phyloP scores from a whole-genome alignment of 2,888 invertebrate genomes.

The Aelia acuminata region DNA sequence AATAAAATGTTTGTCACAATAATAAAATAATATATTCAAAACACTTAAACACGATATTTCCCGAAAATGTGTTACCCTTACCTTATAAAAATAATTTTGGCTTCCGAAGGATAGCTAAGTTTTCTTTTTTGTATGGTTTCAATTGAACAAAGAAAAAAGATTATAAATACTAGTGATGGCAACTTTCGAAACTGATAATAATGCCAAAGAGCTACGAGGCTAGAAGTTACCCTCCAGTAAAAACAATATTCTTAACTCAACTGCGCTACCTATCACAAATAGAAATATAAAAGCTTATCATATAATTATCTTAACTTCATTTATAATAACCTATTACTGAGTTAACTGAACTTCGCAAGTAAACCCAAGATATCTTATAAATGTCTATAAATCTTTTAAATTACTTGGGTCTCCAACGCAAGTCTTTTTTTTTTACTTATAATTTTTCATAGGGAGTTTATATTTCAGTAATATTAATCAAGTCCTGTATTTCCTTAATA shows the following conservation, averaged over 20 bases:
- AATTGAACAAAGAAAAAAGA: not conserved
- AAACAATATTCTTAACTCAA: not conserved
- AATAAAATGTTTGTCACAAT: not conserved
- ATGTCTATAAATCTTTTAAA: too few relatives aligned
- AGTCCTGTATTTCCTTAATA: too few relatives aligned
- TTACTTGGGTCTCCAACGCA: too few relatives aligned
- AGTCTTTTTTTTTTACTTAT: too few relatives aligned
- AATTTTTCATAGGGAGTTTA: too few relatives aligned
- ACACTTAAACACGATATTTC: not conserved
- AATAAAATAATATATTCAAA: not conserved
- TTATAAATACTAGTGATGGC: conserved; percentile 10
- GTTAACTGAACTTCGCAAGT: too few relatives aligned
- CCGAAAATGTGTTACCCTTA: not conserved
- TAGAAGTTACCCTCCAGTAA: not conserved
- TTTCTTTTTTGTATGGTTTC: not conserved
- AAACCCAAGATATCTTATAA: too few relatives aligned
- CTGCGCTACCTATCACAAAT: not conserved
- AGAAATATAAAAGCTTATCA: too few relatives aligned
- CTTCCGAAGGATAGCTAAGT: not conserved
- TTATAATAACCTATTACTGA: too few relatives aligned
- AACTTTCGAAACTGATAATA: conserved; percentile 26
- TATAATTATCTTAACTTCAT: too few relatives aligned
- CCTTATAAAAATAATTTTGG: not conserved
- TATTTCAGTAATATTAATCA: too few relatives aligned
- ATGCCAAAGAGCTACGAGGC: not conserved